Conservation (phyloP, 2,888 invertebrate species). For the Temnothorax ravouxi region DNA sequence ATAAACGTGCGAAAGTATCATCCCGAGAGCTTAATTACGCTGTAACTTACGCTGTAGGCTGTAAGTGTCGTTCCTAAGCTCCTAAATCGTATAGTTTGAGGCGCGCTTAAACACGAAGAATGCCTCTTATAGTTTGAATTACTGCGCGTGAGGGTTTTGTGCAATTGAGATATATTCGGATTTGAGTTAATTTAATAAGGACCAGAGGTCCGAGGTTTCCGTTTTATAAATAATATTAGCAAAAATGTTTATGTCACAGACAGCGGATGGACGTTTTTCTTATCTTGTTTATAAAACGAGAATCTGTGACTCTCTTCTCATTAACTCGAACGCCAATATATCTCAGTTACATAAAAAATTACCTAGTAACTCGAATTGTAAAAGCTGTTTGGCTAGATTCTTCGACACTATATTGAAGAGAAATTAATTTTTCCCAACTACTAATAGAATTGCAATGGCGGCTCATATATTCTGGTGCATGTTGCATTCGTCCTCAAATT, state of each 20-base stretch:
- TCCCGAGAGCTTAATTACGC: conserved; percentile 33
- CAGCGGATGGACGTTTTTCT: not conserved
- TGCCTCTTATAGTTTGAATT: conserved; percentile 1
- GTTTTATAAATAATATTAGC: not conserved
- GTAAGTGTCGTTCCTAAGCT: not conserved
- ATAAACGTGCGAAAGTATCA: conserved; percentile 21
- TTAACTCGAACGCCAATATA: not conserved
- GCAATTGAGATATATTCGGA: not conserved
- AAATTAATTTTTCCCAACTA: not conserved
- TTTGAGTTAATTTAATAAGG: not conserved
- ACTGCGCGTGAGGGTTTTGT: not conserved
- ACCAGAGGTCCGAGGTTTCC: not conserved
- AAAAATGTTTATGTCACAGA: not conserved
- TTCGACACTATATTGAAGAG: not conserved
- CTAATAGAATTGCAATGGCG: conserved; percentile 34
- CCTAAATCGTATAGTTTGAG: not conserved
- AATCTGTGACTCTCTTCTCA: too few species aligned
- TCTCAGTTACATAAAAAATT: not conserved
- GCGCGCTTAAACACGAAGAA: not conserved
- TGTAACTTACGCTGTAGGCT: conserved; percentile 24
- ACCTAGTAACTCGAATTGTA: not conserved
- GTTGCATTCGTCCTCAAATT: conserved; percentile 31
- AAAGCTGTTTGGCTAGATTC: not conserved
- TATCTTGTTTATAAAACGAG: not conserved
- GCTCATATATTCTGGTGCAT: conserved; percentile 19